These are phyloP conservation scores for Gnatocerus cornutus DNA, from an alignment of 2,888 invertebrate species.

Conservation along the genomic window DNA sequence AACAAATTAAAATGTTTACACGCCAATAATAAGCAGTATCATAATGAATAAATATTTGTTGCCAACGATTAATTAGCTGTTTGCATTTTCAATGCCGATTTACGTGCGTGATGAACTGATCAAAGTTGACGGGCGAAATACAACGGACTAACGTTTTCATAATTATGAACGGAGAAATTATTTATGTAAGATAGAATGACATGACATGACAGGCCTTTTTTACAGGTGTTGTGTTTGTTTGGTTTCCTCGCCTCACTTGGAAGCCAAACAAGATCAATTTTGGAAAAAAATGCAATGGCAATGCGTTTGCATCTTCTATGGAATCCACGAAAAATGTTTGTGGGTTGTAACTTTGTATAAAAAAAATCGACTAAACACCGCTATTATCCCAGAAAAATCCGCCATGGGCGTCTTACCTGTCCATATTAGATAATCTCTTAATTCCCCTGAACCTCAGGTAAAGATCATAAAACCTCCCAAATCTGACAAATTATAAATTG, in stretches of 20 bases:
- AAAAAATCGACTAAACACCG: background rate
- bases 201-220: too few relatives aligned
- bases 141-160: too few relatives aligned
- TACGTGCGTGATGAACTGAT: constrained; percentile 1
- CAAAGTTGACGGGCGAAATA: background rate
- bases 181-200: too few relatives aligned
- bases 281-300: too few relatives aligned
- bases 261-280: too few relatives aligned
- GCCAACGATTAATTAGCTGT: constrained; percentile 24
- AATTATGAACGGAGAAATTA: background rate
- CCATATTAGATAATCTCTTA: constrained; percentile 8
- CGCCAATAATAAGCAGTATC: constrained; percentile 31
- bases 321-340: too few relatives aligned
- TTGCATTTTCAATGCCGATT: constrained; percentile 17
- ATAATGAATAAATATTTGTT: constrained; percentile 32
- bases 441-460: background rate
- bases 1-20: constrained; percentile 42
- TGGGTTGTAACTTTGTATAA: too few relatives aligned
- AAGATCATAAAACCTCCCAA: too few relatives aligned
- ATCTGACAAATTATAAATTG: background rate
- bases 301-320: too few relatives aligned
- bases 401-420: background rate
- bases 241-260: too few relatives aligned
- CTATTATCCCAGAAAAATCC: background rate
- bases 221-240: too few relatives aligned